Evolutionary conservation across 2,113 vertebrate genomes (phyloP), one percentile per base, ranked within the genome.

Genomic region (Epinephelus moara): DNA sequence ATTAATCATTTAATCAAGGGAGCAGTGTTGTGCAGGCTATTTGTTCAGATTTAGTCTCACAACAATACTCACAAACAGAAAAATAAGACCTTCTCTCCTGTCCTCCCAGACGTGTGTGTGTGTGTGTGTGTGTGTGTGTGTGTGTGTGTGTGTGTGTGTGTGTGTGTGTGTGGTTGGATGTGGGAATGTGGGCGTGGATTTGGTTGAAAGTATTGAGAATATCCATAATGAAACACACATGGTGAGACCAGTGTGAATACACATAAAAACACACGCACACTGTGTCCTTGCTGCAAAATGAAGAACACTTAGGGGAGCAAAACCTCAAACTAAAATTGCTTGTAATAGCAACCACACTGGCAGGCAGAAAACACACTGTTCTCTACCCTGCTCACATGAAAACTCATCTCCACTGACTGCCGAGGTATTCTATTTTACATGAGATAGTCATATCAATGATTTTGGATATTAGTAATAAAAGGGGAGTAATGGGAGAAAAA

Each of bases 221-320:
- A 52, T 57, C 50, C 66, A 53, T 71, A 71, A 75, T 67, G 21
- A 27, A 75, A 80, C 37, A 80, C 82, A 80, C 37, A 84, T 45
- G 64, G 52, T 19, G 27, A 78, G 19, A 19, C 25, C 13, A 23
- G 75, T 49, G 53, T 25, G 47, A 21, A 61, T 15, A 52, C 49
- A 70, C n/a, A 71, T 33, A 61, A 21, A 61, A 40, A 69, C 40
- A 69, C 7, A 49, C 68, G 45, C n/a, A 72, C 57, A 55, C 27
- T 3, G 14, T 42, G 23, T 21, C 12, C 40, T 40, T 67, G 59
- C 57, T n/a, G 69, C 25, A n/a, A 18, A 56, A 37, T 25, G 19
- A 49, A 56, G 37, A 50, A 53, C 60, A 4, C 18, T 18, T 40
- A 1, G 14, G 1, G 37, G 42, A 50, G 40, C 21, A 37, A 67